Conservation (phyloP, 2,888 invertebrate species). For the Aethes cnicana region DNA sequence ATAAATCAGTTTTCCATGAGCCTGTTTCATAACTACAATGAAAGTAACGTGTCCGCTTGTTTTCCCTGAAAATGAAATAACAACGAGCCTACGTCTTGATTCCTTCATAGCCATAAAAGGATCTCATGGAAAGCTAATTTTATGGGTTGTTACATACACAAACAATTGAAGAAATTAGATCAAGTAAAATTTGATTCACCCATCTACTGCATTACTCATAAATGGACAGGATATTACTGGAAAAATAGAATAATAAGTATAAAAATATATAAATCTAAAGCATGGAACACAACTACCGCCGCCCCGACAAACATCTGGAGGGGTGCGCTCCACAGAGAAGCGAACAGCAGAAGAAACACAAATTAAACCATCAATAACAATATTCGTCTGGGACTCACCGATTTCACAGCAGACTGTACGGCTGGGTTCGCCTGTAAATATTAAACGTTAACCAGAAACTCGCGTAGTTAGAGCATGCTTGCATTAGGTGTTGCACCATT, state of each 20-base stretch:
- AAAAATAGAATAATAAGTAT: slow-evolving; percentile 34
- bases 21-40: too few species aligned
- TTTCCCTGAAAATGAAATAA: too few species aligned
- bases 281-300: slow-evolving; percentile 37
- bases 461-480: slow-evolving; percentile 67
- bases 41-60: too few species aligned
- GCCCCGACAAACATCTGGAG: slow-evolving; percentile 21
- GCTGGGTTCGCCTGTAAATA: slow-evolving; percentile 95
- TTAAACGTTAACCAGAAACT: slow-evolving; percentile 64
- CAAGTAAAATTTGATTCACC: too few species aligned
- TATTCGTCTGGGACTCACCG: slow-evolving; percentile 86
- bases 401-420: slow-evolving; percentile 95
- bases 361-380: slow-evolving; percentile 12
- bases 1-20: too few species aligned
- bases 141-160: too few species aligned
- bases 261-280: slow-evolving; percentile 29
- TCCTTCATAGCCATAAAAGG: too few species aligned
- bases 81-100: too few species aligned
- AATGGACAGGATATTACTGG: too few species aligned
- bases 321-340: slow-evolving; percentile 57
- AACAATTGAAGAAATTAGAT: too few species aligned
- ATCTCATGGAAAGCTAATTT: too few species aligned
- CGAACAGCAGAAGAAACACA: slow-evolving; percentile 39
- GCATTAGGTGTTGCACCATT: slow-evolving; percentile 40
- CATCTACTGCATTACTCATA: too few species aligned